Percentiles rank a stretch among this genome's conserved stretches.
Evolutionary conservation across 2,888 invertebrate species (phyloP).

Genomic region (Scelioninae gen. 1): DNA sequence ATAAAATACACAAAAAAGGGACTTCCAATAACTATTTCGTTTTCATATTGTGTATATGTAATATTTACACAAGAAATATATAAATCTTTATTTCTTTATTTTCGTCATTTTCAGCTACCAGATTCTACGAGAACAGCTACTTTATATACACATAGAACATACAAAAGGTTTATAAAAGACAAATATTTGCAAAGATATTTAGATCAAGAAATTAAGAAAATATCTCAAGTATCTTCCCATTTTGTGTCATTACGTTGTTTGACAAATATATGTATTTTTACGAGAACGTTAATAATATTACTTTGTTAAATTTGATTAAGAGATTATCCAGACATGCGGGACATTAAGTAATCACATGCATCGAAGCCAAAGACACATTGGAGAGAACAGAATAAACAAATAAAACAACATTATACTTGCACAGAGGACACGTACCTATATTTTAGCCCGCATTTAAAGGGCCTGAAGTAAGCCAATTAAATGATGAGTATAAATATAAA

Average conservation of each 20-base stretch:
- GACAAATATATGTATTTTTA: slow-evolving; percentile 20
- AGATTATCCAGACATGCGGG: slow-evolving; percentile 53
- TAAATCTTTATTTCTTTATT: slow-evolving; percentile 12
- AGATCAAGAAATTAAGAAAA: neutral
- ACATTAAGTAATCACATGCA: slow-evolving; percentile 61
- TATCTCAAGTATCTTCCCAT: too few relatives aligned
- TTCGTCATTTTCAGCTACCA: too few relatives aligned
- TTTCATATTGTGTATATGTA: neutral
- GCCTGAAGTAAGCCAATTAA: neutral
- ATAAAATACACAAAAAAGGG: too few relatives aligned
- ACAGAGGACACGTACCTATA: slow-evolving; percentile 45
- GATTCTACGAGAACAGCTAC: slow-evolving; percentile 32
- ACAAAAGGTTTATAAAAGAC: neutral
- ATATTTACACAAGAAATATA: slow-evolving; percentile 17
- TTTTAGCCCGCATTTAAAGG: slow-evolving; percentile 28
- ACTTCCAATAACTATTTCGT: too few relatives aligned
- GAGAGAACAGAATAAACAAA: slow-evolving; percentile 42
- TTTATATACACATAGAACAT: slow-evolving; percentile 37
- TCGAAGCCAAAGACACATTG: slow-evolving; percentile 49
- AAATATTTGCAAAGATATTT: neutral
- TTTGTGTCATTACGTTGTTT: neutral
- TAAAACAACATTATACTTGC: slow-evolving; percentile 7
- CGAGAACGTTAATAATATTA: too few relatives aligned
- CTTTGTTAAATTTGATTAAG: slow-evolving; percentile 41
- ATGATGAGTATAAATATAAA: slow-evolving; percentile 6